These are phyloP conservation scores for Ramazzottius varieornatus DNA, from an alignment of 2,888 invertebrate species.

Conservation along the genomic window DNA sequence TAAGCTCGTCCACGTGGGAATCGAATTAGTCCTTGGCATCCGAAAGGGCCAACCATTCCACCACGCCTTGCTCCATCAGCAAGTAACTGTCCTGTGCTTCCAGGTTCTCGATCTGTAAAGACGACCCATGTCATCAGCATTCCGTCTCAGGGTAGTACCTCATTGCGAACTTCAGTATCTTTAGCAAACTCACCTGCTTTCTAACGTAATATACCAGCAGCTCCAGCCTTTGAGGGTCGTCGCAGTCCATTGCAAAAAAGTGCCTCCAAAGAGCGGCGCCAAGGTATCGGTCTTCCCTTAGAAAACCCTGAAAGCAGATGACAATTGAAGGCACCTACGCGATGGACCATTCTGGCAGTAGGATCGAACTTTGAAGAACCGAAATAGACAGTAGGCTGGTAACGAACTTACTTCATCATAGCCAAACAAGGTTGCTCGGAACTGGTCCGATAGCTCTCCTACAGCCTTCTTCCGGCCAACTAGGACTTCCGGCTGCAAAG, in stretches of 20 bases:
- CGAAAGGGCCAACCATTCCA: conserved; percentile 4
- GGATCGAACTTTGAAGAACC: background rate
- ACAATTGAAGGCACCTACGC: background rate
- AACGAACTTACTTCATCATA: conserved; percentile 46
- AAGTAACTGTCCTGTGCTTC: background rate
- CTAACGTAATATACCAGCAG: conserved; percentile 45
- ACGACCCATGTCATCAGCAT: background rate
- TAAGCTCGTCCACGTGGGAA: no score
- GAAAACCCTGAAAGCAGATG: conserved; percentile 31
- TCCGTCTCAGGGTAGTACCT: background rate
- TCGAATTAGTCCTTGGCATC: background rate
- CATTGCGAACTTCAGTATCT: background rate
- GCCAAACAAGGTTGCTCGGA: conserved; percentile 51
- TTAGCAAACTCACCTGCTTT: conserved; percentile 33
- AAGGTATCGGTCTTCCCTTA: conserved; percentile 42
- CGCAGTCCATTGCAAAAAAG: conserved; percentile 36
- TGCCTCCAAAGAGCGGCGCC: conserved; percentile 57
- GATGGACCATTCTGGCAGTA: background rate
- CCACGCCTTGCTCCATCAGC: conserved; percentile 6
- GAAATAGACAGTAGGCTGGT: no score
- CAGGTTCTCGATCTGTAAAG: conserved; percentile 6
- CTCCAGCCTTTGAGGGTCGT: conserved; percentile 38
- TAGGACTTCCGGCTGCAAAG: conserved; percentile 24
- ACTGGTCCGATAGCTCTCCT: conserved; percentile 41
- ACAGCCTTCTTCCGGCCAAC: conserved; percentile 37